Conservation (phyloP, 2,113 vertebrate species). For the Entelurus aequoreus region DNA sequence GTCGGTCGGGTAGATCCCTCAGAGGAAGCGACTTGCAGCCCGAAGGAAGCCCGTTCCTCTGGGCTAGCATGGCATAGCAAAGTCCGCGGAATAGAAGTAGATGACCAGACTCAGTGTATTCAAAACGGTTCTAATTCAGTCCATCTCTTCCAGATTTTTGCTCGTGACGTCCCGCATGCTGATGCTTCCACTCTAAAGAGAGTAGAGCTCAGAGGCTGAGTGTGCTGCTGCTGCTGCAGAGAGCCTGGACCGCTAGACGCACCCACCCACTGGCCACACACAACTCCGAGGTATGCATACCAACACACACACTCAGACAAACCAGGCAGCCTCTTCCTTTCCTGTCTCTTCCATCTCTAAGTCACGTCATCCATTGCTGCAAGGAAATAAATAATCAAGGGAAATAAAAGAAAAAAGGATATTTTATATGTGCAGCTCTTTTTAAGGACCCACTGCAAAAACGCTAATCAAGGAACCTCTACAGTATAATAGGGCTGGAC, state of each 20-base stretch:
- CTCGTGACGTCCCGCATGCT: slow-evolving; percentile 49
- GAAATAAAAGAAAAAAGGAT: not conserved
- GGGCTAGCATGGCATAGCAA: slow-evolving; percentile 69
- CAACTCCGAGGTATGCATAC: slow-evolving; percentile 50
- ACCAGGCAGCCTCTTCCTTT: slow-evolving; percentile 31
- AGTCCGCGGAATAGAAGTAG: slow-evolving; percentile 18
- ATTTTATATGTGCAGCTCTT: too few relatives aligned
- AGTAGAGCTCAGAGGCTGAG: slow-evolving; percentile 45
- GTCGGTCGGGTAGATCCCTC: slow-evolving; percentile 49
- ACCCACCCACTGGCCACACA: slow-evolving; percentile 65
- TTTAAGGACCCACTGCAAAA: too few relatives aligned
- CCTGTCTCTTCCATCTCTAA: slow-evolving; percentile 36
- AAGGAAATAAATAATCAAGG: not conserved
- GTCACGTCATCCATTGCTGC: not conserved
- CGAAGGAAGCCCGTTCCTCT: slow-evolving; percentile 57
- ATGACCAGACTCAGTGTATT: not conserved
- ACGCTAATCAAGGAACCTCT: too few relatives aligned
- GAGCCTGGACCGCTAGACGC: slow-evolving; percentile 43
- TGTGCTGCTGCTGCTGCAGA: slow-evolving; percentile 40
- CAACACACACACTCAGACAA: slow-evolving; percentile 24
- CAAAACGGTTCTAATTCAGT: not conserved
- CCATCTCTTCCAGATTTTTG: slow-evolving; percentile 43
- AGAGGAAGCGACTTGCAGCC: slow-evolving; percentile 49
- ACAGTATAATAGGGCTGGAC: too few relatives aligned
- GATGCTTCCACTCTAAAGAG: slow-evolving; percentile 61